Conservation (phyloP, 2,888 invertebrate genomes). For the Lutraria lutraria region DNA sequence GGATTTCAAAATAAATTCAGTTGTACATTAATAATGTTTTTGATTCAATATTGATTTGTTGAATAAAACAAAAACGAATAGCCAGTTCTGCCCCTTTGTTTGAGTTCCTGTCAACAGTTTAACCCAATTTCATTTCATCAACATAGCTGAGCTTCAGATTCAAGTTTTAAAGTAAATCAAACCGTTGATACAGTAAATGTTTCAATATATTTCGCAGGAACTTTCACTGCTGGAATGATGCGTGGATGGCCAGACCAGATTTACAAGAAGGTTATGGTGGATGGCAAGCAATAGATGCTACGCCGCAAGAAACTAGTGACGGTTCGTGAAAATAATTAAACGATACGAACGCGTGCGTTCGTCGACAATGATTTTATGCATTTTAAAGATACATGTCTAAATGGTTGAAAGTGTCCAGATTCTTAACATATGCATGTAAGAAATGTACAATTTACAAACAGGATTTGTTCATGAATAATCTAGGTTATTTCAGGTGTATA, state of each 20-base stretch:
- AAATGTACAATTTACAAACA: background rate
- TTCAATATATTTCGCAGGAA: constrained; percentile 88
- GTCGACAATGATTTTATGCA: no score
- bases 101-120: no score
- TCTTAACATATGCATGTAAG: background rate
- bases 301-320: constrained; percentile 94
- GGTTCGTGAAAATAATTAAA: constrained; percentile 76
- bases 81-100: no score
- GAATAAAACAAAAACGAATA: no score
- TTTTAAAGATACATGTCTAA: background rate
- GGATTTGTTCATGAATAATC: background rate
- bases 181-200: no score
- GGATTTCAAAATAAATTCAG: no score
- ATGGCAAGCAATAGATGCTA: constrained; percentile 97
- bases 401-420: background rate
- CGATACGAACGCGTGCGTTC: no score
- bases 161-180: no score
- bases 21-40: no score
- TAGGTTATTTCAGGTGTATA: background rate
- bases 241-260: constrained; percentile 96
- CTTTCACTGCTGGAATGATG: constrained; percentile 98
- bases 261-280: constrained; percentile 93
- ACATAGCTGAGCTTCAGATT: no score
- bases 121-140: no score
- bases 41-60: no score